Base-by-base conservation (phyloP, 2,797 vertebrate species). In the Syndactyla subalaris region DNA sequence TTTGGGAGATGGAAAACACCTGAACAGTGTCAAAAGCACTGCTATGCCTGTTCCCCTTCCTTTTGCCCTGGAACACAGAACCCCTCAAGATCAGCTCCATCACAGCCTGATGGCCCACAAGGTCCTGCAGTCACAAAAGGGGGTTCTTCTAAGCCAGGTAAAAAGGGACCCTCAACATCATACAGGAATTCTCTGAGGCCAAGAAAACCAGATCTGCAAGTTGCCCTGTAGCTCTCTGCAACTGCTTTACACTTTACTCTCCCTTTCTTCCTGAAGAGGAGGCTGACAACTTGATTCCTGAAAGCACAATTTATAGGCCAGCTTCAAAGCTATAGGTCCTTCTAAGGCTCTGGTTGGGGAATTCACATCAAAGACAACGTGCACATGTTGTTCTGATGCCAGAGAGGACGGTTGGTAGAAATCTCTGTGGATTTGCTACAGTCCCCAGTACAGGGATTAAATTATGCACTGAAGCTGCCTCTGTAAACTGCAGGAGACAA, bases 261-360 rank as follows among this genome's bases (percentile, higher is more conserved):
- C 51, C 88, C 93, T 82, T 67, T 92, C 93, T 97, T 95, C 92
- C 95, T 93, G 93, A 98, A 97, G 95, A 94, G 72, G 88, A 94
- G 89, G 85, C 97, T 97, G 96, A 97, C 94, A 97, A 97, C 97
- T 97, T 96, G 94, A 96, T 97, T 97, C 97, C 97, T 97, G 97
- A 98, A 97, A 98, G 97, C 97, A 97, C 98, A 96, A 96, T 97
- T 98, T 98, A 98, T 95, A 97, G 97, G 97, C 95, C 96, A 97
- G 97, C 98, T 98, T 98, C 98, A 98, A 98, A 98, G 98, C 95
- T 91, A 39, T 51, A 83, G 96, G 98, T 97, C 97, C 96, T 97
- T 97, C 98, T 96, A 96, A 96, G 96, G 92, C 96, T 94, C 89
- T 84, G 93, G 96, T 96, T 96, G 96, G 96, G 98, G 98, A 98